Evolutionary conservation across 2,113 vertebrate genomes (phyloP).

Genomic region (Microcebus griseorufus): DNA sequence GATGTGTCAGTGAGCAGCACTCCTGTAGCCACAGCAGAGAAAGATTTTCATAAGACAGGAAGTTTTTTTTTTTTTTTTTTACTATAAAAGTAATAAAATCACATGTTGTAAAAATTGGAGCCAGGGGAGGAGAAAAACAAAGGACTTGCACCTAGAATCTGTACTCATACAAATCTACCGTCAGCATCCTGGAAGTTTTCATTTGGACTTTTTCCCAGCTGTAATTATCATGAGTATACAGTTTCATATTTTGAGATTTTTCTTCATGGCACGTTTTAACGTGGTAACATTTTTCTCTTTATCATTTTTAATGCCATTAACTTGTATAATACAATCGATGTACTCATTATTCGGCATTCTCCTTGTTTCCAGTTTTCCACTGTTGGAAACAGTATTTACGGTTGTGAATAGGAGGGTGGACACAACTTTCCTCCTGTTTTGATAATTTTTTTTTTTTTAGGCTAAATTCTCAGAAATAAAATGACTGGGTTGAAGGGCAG

Average conservation of each 20-base stretch:
- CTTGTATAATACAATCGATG: background rate
- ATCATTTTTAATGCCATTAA: background rate
- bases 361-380: background rate
- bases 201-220: background rate
- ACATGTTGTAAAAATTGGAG: background rate
- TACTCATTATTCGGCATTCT: background rate
- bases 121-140: background rate
- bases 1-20: fast-evolving
- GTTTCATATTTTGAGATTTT: background rate
- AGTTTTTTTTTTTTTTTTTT: background rate
- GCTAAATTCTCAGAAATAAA: slow-evolving; percentile 12
- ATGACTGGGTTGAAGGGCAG: background rate
- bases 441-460: background rate
- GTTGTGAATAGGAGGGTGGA: background rate
- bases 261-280: background rate
- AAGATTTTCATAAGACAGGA: background rate
- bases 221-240: background rate
- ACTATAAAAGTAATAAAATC: background rate
- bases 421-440: background rate
- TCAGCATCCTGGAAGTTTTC: background rate
- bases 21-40: background rate
- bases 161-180: fast-evolving
- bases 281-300: background rate
- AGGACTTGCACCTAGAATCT: fast-evolving
- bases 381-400: background rate